Base-by-base conservation (phyloP, 2,888 invertebrate species). In the Schizotus pectinicornis region DNA sequence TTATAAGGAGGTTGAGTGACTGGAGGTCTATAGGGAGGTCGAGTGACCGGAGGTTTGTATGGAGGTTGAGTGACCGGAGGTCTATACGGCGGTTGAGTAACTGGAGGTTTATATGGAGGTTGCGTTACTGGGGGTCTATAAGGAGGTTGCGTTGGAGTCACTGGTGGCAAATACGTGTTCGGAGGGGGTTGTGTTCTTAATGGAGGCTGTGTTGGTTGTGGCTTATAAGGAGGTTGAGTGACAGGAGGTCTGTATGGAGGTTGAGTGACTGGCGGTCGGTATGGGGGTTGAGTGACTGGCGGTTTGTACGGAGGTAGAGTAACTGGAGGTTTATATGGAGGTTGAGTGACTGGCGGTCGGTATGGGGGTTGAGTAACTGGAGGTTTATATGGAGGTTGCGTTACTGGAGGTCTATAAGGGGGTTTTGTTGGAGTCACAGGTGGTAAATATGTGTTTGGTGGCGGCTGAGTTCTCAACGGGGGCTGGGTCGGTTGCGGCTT, bases 301-400 rank as follows among this genome's bases (percentile, higher is more conserved):
- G 47, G 33, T 47, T 13, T 47, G 8, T 9, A 35, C 1, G 47
- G 47, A 38, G 22, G 54, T 31, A 30, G 42, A 30, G 41, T 48
- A 33, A 34, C 43, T 38, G 14, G 41, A 8, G 50, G 50, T 12
- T 3, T 11, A 11, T 41, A 41, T 6, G 12, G 9, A 30, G 49
- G 38, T 49, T 7, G 11, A 43, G 45, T 43, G 22, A 32, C 31
- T 43, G 45, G 13, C 2, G 41, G 45, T n/a, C 12, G 34, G 1
- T 12, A 49, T 11, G 45, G 42, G 46, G 38, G 51, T 43, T 32
- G 51, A 39, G 42, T 43, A 3, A n/a, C 13, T 12, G 41, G 41
- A 6, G 45, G 45, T 14, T 30, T 43, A 13, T 11, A 41, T 3
- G 37, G 11, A n/a, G 41, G 33, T 22, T 30, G 22, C 14, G 50